A percentile compares a stretch with the other conserved stretches of the same genome.
phyloP scores from a whole-genome alignment of 2,797 vertebrate species.

The Sebastiscus albofasciatus region DNA sequence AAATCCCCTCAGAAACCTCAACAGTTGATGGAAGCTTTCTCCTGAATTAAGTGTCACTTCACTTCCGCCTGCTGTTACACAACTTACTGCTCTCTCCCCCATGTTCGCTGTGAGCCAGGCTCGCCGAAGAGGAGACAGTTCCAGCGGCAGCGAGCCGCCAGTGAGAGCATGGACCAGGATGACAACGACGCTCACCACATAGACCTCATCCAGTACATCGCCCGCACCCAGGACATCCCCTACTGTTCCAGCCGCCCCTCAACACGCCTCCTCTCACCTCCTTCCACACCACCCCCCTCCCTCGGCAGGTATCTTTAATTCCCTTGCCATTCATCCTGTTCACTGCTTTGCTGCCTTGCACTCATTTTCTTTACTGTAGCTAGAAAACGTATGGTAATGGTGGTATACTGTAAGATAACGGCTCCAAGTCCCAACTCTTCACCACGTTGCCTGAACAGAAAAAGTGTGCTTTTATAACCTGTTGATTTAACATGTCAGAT shows the following conservation, averaged over 20 bases:
- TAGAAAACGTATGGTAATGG: not conserved
- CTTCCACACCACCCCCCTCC: slow-evolving; percentile 90
- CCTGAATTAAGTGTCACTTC: slow-evolving; percentile 38
- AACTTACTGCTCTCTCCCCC: slow-evolving; percentile 8
- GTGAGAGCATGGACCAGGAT: slow-evolving; percentile 96
- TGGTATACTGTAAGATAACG: not conserved
- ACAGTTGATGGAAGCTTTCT: slow-evolving; percentile 33
- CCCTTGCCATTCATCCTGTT: slow-evolving; percentile 85
- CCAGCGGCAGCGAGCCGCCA: slow-evolving; percentile 95
- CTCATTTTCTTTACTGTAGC: slow-evolving; percentile 55
- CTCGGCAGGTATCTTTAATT: slow-evolving; percentile 99
- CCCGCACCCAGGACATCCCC: slow-evolving; percentile 84
- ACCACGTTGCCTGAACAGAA: slow-evolving; percentile 6
- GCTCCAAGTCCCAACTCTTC: slow-evolving; percentile 42
- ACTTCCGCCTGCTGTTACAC: slow-evolving; percentile 16
- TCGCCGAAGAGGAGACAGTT: slow-evolving; percentile 96
- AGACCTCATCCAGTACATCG: slow-evolving; percentile 97
- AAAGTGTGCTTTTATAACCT: not conserved
- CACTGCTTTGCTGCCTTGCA: slow-evolving; percentile 80
- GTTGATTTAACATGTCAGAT: not conserved
- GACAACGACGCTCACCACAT: slow-evolving; percentile 85
- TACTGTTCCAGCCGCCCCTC: slow-evolving; percentile 82
- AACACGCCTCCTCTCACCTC: slow-evolving; percentile 84
- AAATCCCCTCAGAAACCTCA: slow-evolving; percentile 33
- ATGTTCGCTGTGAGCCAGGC: slow-evolving; percentile 75